A percentile compares a stretch with the other conserved stretches of the same genome.
Conservation (phyloP, 1,140 invertebrate species). For the Notospermus geniculatus region DNA sequence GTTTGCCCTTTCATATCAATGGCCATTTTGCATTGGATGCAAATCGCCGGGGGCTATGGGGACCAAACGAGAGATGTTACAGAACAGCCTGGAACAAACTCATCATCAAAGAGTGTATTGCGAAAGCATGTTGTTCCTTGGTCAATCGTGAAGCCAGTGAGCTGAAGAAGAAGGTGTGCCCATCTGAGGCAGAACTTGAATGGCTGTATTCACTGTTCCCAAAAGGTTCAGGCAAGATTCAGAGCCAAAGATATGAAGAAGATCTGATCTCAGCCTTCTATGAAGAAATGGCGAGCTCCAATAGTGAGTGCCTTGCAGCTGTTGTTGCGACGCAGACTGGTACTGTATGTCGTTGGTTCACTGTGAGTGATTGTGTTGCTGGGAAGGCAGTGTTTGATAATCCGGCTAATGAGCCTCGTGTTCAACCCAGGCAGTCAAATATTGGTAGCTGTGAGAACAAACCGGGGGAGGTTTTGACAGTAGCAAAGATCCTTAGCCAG, state of each 20-base stretch:
- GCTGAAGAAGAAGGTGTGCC: neutral
- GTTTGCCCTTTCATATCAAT: no score
- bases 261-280: slow-evolving; percentile 1
- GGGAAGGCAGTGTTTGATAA: neutral
- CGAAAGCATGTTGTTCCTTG: no score
- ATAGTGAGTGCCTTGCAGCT: slow-evolving; percentile 4
- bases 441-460: neutral
- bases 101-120: no score
- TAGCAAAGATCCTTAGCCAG: neutral
- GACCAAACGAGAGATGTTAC: no score
- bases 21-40: no score
- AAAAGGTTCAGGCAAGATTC: neutral
- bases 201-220: slow-evolving; percentile 24
- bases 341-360: neutral
- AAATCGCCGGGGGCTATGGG: no score
- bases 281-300: slow-evolving; percentile 15
- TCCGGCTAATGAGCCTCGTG: neutral
- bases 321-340: neutral
- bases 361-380: neutral
- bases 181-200: neutral
- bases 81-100: no score
- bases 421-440: neutral
- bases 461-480: neutral
- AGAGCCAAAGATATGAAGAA: neutral
- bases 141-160: neutral